These are phyloP conservation scores for Perccottus glenii DNA, from an alignment of 2,113 vertebrate species.

Conservation along the genomic window DNA sequence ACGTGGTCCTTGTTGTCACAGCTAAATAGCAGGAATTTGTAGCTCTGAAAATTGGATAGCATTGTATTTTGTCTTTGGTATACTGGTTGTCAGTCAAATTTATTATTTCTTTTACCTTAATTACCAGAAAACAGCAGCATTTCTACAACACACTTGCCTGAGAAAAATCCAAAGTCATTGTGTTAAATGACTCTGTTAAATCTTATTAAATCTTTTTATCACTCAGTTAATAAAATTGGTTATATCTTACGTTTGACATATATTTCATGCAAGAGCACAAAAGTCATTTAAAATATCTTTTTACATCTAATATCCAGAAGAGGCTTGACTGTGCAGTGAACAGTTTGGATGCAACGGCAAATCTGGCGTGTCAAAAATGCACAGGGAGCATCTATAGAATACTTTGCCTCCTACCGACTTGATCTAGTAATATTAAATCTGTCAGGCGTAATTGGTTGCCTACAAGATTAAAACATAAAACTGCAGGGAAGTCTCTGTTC, in stretches of 20 bases:
- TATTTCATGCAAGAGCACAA: slow-evolving; percentile 1
- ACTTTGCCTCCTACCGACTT: slow-evolving; percentile 46
- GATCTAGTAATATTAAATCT: slow-evolving; percentile 68
- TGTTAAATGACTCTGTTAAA: neutral
- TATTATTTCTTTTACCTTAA: too few relatives aligned
- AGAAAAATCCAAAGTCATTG: neutral
- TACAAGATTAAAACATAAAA: slow-evolving; percentile 73
- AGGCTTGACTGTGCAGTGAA: slow-evolving; percentile 15
- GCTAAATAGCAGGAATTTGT: too few relatives aligned
- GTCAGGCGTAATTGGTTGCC: slow-evolving; percentile 77
- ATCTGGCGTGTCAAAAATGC: slow-evolving; percentile 51
- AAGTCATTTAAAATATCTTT: neutral
- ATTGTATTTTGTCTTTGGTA: too few relatives aligned
- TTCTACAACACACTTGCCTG: too few relatives aligned
- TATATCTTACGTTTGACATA: slow-evolving; percentile 1
- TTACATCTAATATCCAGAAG: slow-evolving; percentile 13
- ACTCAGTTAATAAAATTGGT: neutral
- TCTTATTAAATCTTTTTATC: slow-evolving; percentile 10
- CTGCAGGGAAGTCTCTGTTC: slow-evolving; percentile 66
- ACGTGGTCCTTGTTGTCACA: too few relatives aligned
- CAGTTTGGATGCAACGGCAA: slow-evolving; percentile 40
- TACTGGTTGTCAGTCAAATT: too few relatives aligned
- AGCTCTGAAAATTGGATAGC: too few relatives aligned
- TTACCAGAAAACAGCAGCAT: too few relatives aligned
- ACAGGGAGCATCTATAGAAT: slow-evolving; percentile 30